Conservation (phyloP, 2,113 vertebrate genomes). For the Dasyornis broadbenti region DNA sequence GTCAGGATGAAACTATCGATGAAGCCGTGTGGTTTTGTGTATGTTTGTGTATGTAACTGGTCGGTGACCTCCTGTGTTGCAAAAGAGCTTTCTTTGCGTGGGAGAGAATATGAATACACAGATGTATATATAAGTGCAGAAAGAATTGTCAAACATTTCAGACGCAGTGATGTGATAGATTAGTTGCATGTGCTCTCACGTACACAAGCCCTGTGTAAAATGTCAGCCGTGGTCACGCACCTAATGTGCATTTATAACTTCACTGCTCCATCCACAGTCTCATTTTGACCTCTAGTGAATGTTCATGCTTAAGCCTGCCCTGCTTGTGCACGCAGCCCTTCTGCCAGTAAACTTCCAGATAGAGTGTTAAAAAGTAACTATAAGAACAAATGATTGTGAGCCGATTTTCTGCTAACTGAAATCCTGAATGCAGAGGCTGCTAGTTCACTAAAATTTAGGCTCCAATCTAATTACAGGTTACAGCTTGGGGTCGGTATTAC, state of each 20-base stretch:
- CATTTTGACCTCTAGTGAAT: neutral
- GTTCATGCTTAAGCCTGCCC: neutral
- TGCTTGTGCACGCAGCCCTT: accelerated
- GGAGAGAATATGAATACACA: neutral
- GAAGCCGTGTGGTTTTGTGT: neutral
- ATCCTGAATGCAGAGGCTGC: neutral
- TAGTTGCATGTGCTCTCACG: neutral
- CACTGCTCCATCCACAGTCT: neutral
- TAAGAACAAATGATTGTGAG: neutral
- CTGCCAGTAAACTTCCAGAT: neutral
- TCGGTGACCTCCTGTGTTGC: neutral
- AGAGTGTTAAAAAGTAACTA: neutral
- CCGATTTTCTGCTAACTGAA: neutral
- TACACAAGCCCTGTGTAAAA: neutral
- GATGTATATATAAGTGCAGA: neutral
- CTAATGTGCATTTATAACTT: neutral
- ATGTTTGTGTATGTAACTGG: neutral
- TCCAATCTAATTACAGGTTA: neutral
- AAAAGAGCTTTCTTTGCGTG: neutral
- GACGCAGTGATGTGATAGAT: neutral
- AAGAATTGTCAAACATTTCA: neutral
- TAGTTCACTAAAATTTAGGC: neutral
- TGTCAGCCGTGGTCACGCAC: neutral
- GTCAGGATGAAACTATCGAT: neutral
- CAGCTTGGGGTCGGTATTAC: accelerated